Evolutionary conservation across 2,113 vertebrate genomes (phyloP).

Genomic region (Hippocampus barbouri): DNA sequence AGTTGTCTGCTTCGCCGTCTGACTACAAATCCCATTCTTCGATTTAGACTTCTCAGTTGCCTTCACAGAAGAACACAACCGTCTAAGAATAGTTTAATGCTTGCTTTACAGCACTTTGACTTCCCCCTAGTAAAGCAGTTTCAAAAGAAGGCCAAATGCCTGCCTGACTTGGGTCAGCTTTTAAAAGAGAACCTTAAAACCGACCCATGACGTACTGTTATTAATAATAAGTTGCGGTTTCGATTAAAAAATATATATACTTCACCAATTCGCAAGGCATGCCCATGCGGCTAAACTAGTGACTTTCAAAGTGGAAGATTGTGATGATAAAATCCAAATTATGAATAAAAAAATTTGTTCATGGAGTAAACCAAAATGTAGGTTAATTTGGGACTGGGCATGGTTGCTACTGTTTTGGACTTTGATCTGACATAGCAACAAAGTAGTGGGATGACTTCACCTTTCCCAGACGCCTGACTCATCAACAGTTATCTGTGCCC

Average conservation of each 20-base stretch:
- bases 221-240: slow-evolving; percentile 16
- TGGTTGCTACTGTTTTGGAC: neutral
- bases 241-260: slow-evolving; percentile 6
- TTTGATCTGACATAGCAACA: neutral
- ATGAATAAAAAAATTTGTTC: neutral
- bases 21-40: slow-evolving; percentile 26
- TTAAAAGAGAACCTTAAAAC: slow-evolving; percentile 12
- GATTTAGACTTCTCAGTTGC: slow-evolving; percentile 35
- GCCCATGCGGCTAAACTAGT: neutral
- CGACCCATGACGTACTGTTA: slow-evolving; percentile 5
- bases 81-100: slow-evolving; percentile 21
- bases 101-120: slow-evolving; percentile 7
- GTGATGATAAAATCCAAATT: neutral
- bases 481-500: neutral
- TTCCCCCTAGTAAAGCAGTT: slow-evolving; percentile 27
- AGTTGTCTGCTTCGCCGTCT: slow-evolving; percentile 14
- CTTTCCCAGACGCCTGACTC: neutral
- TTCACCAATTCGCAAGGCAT: neutral
- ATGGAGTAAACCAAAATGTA: neutral
- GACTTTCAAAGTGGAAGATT: neutral
- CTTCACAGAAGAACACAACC: slow-evolving; percentile 10
- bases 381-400: neutral
- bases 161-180: slow-evolving; percentile 23
- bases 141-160: slow-evolving; percentile 37
- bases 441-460: neutral